phyloP scores from a whole-genome alignment of 2,797 vertebrate species.

The Mustela erminea region DNA sequence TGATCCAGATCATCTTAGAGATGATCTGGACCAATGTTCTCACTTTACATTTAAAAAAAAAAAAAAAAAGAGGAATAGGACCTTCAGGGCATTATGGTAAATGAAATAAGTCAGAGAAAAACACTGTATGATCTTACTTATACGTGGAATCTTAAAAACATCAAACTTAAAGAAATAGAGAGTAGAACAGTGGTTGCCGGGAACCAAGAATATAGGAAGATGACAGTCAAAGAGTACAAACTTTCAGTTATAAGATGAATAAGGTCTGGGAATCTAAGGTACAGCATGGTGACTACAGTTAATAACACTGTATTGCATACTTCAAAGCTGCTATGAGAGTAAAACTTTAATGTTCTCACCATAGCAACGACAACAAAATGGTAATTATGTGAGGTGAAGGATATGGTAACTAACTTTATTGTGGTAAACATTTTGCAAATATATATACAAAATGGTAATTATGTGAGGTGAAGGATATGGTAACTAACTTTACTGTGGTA shows the following conservation, averaged over 20 bases:
- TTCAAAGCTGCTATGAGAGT: background rate
- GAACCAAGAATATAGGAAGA: background rate
- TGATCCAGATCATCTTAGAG: background rate
- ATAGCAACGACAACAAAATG: background rate
- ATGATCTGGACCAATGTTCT: background rate
- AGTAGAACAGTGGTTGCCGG: background rate
- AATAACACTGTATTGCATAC: background rate
- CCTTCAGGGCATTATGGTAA: background rate
- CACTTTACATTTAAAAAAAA: conserved; percentile 6
- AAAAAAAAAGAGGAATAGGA: background rate
- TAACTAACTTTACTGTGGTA: background rate
- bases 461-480: background rate
- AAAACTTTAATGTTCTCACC: background rate
- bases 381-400: background rate
- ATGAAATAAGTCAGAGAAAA: background rate
- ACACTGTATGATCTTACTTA: background rate
- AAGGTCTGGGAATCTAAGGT: background rate
- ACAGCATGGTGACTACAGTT: background rate
- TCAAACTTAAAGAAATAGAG: background rate
- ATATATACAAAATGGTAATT: background rate
- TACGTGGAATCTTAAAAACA: background rate
- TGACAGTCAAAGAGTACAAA: background rate
- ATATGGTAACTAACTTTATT: background rate
- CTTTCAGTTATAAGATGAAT: background rate
- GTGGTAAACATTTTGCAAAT: background rate